These are phyloP conservation scores for Mantis religiosa DNA, from an alignment of 2,888 invertebrate genomes.

Conservation along the genomic window DNA sequence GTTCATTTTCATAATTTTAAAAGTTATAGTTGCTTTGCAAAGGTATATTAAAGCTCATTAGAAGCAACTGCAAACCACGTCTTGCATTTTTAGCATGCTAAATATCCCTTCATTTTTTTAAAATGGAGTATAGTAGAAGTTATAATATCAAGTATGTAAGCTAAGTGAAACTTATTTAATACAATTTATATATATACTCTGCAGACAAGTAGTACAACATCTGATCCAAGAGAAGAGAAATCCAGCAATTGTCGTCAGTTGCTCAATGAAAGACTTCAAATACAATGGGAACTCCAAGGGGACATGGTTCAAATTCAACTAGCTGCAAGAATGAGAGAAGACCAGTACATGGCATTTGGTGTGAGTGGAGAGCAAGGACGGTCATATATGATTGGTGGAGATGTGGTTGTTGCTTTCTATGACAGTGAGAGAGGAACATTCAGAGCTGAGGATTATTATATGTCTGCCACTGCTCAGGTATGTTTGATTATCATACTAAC, in stretches of 20 bases:
- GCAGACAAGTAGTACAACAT: constrained; percentile 75
- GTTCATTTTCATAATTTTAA: too few species aligned
- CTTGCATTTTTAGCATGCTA: too few species aligned
- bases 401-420: constrained; percentile 78
- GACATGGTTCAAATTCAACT: constrained; percentile 73
- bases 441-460: constrained; percentile 78
- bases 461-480: constrained; percentile 65
- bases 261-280: constrained; percentile 75
- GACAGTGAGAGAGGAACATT: constrained; percentile 57
- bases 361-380: constrained; percentile 70
- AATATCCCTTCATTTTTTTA: too few species aligned
- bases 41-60: too few species aligned
- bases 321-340: constrained; percentile 71
- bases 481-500: background rate
- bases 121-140: too few species aligned
- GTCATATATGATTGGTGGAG: constrained; percentile 60
- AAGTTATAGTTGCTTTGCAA: too few species aligned
- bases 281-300: constrained; percentile 76
- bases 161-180: background rate
- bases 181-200: constrained; percentile 38
- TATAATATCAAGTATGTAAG: background rate
- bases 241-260: constrained; percentile 79
- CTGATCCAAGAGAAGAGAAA: constrained; percentile 52
- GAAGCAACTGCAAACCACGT: too few species aligned
- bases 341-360: constrained; percentile 87